phyloP scores from a whole-genome alignment of 2,113 vertebrate species.

The Podarcis cretensis region DNA sequence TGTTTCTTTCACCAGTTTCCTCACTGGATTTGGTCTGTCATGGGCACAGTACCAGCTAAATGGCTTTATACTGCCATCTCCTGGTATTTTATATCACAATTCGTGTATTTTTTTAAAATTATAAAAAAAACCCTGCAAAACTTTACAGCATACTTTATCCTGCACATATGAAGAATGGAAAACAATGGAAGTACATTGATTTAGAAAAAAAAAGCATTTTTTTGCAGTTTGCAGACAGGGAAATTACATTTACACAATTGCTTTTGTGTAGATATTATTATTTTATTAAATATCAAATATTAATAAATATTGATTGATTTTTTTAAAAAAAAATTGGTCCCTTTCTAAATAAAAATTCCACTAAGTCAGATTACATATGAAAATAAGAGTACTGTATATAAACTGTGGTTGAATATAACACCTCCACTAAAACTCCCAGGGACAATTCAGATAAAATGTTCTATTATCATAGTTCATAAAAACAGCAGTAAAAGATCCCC shows the following conservation, averaged over 20 bases:
- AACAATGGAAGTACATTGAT: not conserved
- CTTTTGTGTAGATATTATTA: not conserved
- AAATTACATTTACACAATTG: not conserved
- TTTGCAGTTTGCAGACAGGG: not conserved
- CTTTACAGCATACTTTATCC: not conserved
- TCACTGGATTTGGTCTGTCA: not conserved
- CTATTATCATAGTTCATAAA: too few relatives aligned
- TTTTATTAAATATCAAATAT: too few relatives aligned
- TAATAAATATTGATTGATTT: too few relatives aligned
- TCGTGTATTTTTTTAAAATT: not conserved
- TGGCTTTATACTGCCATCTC: constrained; percentile 78
- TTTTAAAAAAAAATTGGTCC: too few relatives aligned
- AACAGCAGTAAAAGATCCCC: too few relatives aligned
- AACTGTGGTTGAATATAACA: too few relatives aligned
- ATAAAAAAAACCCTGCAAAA: not conserved
- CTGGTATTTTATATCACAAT: constrained; percentile 53
- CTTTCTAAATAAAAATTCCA: too few relatives aligned
- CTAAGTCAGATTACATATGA: too few relatives aligned
- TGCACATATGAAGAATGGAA: not conserved
- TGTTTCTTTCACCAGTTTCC: not conserved
- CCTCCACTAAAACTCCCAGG: too few relatives aligned
- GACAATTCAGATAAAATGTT: too few relatives aligned
- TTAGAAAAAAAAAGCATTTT: not conserved
- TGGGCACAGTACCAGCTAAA: not conserved
- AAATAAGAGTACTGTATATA: too few relatives aligned